Evolutionary conservation across 2,797 vertebrate species (phyloP).

Genomic region (Scolopax rusticola): DNA sequence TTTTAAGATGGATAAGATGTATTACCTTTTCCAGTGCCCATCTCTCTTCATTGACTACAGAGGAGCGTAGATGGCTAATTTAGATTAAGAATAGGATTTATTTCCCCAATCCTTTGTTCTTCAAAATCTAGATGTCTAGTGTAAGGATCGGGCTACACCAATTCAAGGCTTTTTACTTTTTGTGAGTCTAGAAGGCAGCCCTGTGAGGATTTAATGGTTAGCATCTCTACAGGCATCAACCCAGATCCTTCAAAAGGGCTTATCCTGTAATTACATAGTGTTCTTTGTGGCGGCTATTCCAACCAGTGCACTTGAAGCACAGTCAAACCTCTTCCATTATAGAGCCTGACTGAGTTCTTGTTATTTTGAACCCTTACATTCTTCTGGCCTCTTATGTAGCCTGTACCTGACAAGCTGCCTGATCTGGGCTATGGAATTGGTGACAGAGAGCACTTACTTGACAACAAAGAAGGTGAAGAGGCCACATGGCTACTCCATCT

Average conservation of each 20-base stretch:
- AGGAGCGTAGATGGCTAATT: neutral
- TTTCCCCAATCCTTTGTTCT: neutral
- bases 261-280: neutral
- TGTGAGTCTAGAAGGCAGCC: neutral
- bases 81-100: neutral
- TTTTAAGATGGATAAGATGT: neutral
- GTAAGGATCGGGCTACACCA: neutral
- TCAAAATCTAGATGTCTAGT: neutral
- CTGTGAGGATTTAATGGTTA: neutral
- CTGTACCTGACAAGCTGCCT: neutral
- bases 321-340: neutral
- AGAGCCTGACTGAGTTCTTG: neutral
- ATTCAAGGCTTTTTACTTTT: neutral
- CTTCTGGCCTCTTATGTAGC: fast-evolving
- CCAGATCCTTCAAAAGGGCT: neutral
- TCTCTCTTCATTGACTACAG: neutral
- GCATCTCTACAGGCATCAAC: neutral
- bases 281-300: neutral
- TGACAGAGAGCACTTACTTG: neutral
- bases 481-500: neutral
- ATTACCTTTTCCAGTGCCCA: neutral
- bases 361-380: neutral
- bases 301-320: neutral
- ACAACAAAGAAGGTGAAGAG: neutral
- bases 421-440: neutral